Evolutionary conservation across 2,797 vertebrate species (phyloP), one percentile per base, ranked within the genome.

Genomic region (Hippoglossus hippoglossus): DNA sequence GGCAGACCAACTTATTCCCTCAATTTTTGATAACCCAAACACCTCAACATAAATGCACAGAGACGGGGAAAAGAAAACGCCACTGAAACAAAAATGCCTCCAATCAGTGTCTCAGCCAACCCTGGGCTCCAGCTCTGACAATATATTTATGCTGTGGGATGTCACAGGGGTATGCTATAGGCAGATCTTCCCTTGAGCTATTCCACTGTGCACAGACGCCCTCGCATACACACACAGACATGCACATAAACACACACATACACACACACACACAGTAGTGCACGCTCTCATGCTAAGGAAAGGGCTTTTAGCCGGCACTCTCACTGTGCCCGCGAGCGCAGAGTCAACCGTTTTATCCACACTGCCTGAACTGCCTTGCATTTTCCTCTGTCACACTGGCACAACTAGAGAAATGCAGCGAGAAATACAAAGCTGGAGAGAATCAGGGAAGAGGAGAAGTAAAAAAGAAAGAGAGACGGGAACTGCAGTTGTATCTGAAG

Each of bases 311-410:
- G 79, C 79, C 73, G 52, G 81, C 70, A 41, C 59, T 71, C 77
- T 83, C 52, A 26, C 80, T 82, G 71, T 75, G 83, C 86, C 85
- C 65, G 60, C 79, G 34, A 91, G 88, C 78, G 13, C 71, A 82
- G 77, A 87, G 83, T 90, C 83, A 90, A 89, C 84, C 85, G 93
- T 90, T 92, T 92, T 84, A 90, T 90, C 83, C 83, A 83, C 82
- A 67, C 75, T 72, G 88, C 86, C 68, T 63, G 78, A 90, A 80
- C 63, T 66, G 77, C 74, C 80, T 88, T 71, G 86, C 84, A 85
- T 89, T 85, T 86, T 63, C 76, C 56, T 85, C 83, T 87, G 82
- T 93, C 90, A 89, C 84, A 84, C 85, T 91, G 88, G 88, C 87
- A 92, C 79, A 87, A 83, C 85, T 81, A 90, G 81, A 83, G 76